Evolutionary conservation across 2,888 invertebrate genomes (phyloP).

Genomic region (Drosophila meridionalis): DNA sequence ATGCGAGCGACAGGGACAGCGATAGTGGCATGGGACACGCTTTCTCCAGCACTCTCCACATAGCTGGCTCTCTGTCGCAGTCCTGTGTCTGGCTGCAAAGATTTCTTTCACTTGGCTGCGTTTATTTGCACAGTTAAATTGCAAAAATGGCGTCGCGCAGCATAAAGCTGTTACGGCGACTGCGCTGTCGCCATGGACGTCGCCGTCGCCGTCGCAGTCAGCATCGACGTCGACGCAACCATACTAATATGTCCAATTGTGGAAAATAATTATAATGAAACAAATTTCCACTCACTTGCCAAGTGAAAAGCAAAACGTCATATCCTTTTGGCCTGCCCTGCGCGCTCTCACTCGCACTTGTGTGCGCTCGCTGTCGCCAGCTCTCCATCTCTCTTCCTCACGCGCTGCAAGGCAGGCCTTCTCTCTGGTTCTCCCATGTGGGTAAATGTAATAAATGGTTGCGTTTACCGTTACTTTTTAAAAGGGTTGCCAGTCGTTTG

Average conservation of each 20-base stretch:
- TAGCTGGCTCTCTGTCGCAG: constrained; percentile 17
- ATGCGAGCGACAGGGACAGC: constrained; percentile 52
- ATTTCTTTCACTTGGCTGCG: constrained; percentile 67
- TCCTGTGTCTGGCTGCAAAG: constrained; percentile 46
- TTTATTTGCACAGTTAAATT: constrained; percentile 73
- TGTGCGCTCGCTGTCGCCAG: neutral
- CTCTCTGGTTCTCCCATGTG: constrained; percentile 36
- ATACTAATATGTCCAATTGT: constrained; percentile 86
- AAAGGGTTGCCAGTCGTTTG: constrained; percentile 72
- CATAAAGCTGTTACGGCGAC: constrained; percentile 5
- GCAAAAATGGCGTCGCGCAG: constrained; percentile 74
- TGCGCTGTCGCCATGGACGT: constrained; percentile 15
- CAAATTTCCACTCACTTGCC: constrained; percentile 85
- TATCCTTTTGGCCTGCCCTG: constrained; percentile 70
- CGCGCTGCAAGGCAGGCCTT: constrained; percentile 5
- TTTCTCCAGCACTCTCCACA: constrained; percentile 27
- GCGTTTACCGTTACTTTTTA: constrained; percentile 78
- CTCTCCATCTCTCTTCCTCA: constrained; percentile 12
- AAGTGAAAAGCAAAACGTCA: constrained; percentile 80
- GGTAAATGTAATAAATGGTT: constrained; percentile 75
- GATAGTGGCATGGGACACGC: constrained; percentile 20
- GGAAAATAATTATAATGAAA: constrained; percentile 86
- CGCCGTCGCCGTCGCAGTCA: constrained; percentile 9
- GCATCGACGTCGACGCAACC: constrained; percentile 68
- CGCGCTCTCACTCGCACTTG: constrained; percentile 55